Conservation (phyloP, 2,113 vertebrate genomes). For the Lagopus leucura region DNA sequence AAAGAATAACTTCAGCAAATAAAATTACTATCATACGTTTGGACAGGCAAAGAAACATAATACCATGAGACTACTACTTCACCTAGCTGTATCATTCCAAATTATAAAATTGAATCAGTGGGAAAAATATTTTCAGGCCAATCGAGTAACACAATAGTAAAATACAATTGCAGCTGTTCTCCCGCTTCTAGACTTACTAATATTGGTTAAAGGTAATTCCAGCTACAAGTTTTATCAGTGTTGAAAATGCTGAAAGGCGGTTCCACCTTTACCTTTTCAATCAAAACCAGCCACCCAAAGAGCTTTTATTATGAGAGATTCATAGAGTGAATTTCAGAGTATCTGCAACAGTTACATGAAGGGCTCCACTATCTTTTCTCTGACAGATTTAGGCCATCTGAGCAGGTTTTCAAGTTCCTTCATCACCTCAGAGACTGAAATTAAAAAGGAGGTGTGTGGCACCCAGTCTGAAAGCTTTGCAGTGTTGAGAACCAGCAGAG, state of each 20-base stretch:
- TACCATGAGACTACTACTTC: not conserved
- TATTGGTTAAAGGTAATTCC: not conserved
- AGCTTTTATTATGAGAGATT: slow-evolving; percentile 31
- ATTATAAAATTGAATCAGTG: slow-evolving; percentile 39
- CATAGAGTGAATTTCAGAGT: slow-evolving; percentile 42
- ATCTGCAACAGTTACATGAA: slow-evolving; percentile 10
- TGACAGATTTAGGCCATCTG: slow-evolving; percentile 67
- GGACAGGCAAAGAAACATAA: slow-evolving; percentile 9
- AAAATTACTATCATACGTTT: not conserved
- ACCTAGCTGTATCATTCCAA: slow-evolving; percentile 9
- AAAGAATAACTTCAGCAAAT: slow-evolving; percentile 25
- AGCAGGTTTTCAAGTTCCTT: slow-evolving; percentile 50
- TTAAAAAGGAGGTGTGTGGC: not conserved
- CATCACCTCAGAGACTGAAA: slow-evolving; percentile 35
- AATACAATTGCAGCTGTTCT: slow-evolving; percentile 10
- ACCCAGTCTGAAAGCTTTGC: not conserved
- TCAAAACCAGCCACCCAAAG: slow-evolving; percentile 33
- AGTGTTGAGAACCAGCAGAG: not conserved
- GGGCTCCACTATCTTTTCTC: not conserved
- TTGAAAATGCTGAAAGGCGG: slow-evolving; percentile 9
- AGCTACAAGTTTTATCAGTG: not conserved
- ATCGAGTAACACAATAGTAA: slow-evolving; percentile 16
- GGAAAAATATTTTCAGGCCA: slow-evolving; percentile 32
- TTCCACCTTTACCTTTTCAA: slow-evolving; percentile 28
- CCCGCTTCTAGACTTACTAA: not conserved